Percentiles rank a stretch among this genome's conserved stretches.
These are phyloP conservation scores for Ptychoptera albimana DNA, from an alignment of 2,888 invertebrate genomes.

Conservation along the genomic window DNA sequence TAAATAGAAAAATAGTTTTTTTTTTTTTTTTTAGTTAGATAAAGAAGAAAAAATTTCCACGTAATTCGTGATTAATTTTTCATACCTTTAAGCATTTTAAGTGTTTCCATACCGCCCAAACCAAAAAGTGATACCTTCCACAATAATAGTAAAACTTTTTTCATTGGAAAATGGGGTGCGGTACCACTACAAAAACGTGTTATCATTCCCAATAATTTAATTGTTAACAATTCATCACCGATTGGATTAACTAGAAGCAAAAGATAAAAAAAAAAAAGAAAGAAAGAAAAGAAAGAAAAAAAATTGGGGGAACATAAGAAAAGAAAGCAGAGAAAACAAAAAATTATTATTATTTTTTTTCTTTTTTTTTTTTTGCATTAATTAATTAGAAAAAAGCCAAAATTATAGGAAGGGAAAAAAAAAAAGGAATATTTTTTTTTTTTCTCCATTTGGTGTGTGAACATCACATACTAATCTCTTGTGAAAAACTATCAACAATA, in stretches of 20 bases:
- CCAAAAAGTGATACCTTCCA: conserved; percentile 93
- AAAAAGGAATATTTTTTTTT: too few species aligned
- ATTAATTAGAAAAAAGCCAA: too few species aligned
- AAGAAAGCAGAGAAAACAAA: too few species aligned
- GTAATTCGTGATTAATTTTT: conserved; percentile 1
- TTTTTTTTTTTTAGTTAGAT: neutral
- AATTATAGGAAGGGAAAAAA: too few species aligned
- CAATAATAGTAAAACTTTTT: conserved; percentile 82
- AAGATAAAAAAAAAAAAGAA: conserved; percentile 7
- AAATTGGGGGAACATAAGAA: too few species aligned
- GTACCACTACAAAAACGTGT: conserved; percentile 91
- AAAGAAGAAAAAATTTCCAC: conserved; percentile 3
- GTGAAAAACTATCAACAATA: conserved; percentile 38
- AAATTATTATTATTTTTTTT: too few species aligned
- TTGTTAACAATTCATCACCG: conserved; percentile 71
- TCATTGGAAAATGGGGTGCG: conserved; percentile 96
- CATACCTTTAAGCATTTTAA: conserved; percentile 57
- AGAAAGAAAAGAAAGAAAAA: too few species aligned
- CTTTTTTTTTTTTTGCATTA: too few species aligned
- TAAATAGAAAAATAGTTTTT: neutral
- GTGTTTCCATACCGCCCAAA: conserved; percentile 76
- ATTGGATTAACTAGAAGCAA: conserved; percentile 23
- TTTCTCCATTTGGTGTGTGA: neutral
- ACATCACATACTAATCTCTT: conserved; percentile 34
- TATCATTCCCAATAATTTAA: conserved; percentile 89